Conservation (phyloP, 2,113 vertebrate genomes). For the Brevimyrus niger region DNA sequence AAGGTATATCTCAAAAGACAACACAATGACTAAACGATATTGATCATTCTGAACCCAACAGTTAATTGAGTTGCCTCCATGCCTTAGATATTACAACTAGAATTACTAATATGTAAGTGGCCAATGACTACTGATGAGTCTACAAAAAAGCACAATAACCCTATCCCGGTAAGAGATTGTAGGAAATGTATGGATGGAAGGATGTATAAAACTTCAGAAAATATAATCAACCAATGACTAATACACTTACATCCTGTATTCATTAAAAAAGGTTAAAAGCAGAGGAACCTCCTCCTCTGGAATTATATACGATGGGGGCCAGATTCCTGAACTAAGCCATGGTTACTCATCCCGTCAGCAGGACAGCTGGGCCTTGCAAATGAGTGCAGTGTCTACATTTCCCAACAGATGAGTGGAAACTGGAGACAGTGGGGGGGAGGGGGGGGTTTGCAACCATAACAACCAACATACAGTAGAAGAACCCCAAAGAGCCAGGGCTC, state of each 20-base stretch:
- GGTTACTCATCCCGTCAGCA: background rate
- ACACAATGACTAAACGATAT: background rate
- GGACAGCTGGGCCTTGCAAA: background rate
- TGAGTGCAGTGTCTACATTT: background rate
- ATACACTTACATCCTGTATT: background rate
- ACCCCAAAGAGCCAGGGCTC: background rate
- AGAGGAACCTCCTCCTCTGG: background rate
- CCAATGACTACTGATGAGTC: background rate
- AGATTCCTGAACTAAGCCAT: background rate
- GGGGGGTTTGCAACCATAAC: background rate
- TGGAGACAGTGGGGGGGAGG: background rate
- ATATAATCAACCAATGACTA: background rate
- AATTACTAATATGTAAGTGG: background rate
- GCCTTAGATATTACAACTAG: background rate
- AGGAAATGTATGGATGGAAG: background rate
- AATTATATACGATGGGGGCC: background rate
- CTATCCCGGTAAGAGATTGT: background rate
- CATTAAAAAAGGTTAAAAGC: background rate
- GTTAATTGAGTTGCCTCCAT: background rate
- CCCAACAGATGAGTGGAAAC: background rate
- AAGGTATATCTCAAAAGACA: background rate
- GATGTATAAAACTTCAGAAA: background rate
- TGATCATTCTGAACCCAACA: background rate
- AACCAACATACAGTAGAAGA: background rate
- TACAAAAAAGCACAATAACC: background rate